phyloP scores from a whole-genome alignment of 2,113 vertebrate species.

The Coptodon rendalli region DNA sequence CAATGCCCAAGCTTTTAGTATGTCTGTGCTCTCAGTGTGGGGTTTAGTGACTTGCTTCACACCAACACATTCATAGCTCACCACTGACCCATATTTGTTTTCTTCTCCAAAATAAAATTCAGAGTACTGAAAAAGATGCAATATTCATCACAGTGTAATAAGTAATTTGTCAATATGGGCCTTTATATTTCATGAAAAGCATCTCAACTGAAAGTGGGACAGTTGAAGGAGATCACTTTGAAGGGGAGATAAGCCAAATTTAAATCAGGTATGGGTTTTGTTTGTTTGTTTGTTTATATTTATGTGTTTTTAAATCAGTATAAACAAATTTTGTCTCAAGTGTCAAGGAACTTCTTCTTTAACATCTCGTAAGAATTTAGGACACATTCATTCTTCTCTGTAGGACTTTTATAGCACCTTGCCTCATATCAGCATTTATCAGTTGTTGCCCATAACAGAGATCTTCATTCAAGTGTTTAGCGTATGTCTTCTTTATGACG shows the following conservation, averaged over 20 bases:
- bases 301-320: background rate
- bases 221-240: background rate
- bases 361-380: background rate
- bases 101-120: background rate
- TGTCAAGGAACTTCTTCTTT: background rate
- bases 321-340: fast-evolving
- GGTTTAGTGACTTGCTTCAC: background rate
- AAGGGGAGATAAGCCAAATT: background rate
- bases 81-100: background rate
- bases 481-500: background rate
- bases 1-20: too few relatives aligned
- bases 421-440: background rate
- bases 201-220: background rate
- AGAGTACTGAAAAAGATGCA: background rate
- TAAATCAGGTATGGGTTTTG: background rate
- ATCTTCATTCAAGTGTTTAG: background rate
- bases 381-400: background rate
- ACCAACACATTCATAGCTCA: background rate
- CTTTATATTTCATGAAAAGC: background rate
- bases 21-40: too few relatives aligned
- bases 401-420: background rate
- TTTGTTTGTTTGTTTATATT: background rate
- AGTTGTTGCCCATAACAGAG: background rate
- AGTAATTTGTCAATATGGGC: background rate
- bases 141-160: background rate